These are phyloP conservation scores for Papilio helenus DNA, from an alignment of 1,140 invertebrate species.

Conservation along the genomic window DNA sequence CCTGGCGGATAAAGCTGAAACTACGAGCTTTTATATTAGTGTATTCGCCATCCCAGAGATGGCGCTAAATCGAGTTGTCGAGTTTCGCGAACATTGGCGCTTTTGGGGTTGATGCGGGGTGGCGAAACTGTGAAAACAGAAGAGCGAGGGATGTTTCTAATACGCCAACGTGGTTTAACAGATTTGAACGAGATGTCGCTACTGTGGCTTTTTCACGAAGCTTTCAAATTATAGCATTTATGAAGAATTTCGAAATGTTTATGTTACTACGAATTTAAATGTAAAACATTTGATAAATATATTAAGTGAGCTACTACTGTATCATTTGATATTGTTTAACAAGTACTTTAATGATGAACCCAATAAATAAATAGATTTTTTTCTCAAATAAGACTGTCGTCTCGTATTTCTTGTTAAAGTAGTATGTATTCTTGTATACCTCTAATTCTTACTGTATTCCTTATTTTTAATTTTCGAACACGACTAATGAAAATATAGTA, in stretches of 20 bases:
- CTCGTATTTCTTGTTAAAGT: too few relatives aligned
- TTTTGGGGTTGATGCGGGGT: slow-evolving; percentile 52
- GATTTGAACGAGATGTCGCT: slow-evolving; percentile 63
- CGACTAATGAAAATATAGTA: background rate
- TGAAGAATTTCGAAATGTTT: background rate
- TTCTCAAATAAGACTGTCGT: background rate
- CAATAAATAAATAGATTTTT: background rate
- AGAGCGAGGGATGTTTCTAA: slow-evolving; percentile 52
- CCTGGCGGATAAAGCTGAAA: slow-evolving; percentile 58
- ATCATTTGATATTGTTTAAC: background rate
- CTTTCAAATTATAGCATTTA: background rate
- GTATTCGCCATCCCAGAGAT: slow-evolving; percentile 70
- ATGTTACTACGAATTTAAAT: background rate
- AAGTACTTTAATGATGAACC: too few relatives aligned
- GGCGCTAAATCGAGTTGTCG: slow-evolving; percentile 56
- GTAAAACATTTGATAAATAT: background rate
- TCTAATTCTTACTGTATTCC: background rate
- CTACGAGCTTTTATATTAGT: slow-evolving; percentile 70
- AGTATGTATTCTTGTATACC: background rate
- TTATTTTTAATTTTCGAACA: background rate
- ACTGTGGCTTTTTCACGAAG: slow-evolving; percentile 6
- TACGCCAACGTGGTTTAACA: slow-evolving; percentile 41
- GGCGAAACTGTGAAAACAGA: slow-evolving; percentile 47
- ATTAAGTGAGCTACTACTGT: background rate
- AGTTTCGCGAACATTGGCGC: slow-evolving; percentile 50